Conservation (phyloP, 2,888 invertebrate genomes). For the Phaonia tiefii region DNA sequence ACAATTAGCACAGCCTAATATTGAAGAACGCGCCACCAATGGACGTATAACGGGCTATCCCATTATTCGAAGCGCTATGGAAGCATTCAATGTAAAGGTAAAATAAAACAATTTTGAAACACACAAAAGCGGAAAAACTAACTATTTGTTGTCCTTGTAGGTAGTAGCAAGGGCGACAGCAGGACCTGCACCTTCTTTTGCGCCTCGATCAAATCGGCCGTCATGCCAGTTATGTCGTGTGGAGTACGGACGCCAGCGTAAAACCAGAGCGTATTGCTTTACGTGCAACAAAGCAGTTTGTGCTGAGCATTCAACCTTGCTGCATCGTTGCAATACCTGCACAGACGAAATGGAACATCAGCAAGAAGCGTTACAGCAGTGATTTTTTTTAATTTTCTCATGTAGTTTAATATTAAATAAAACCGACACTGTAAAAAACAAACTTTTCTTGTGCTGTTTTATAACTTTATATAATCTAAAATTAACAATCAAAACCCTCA, state of each 20-base stretch:
- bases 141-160: constrained; percentile 1
- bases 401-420: too few species aligned
- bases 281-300: constrained; percentile 42
- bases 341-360: too few species aligned
- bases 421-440: too few species aligned
- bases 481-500: too few species aligned
- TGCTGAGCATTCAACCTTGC: constrained; percentile 47
- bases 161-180: constrained; percentile 10
- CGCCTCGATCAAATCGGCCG: too few species aligned
- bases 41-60: constrained; percentile 24
- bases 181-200: constrained; percentile 11
- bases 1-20: constrained; percentile 46
- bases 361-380: too few species aligned
- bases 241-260: constrained; percentile 30
- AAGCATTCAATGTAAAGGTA: constrained; percentile 33
- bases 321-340: background rate
- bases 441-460: too few species aligned
- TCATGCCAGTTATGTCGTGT: constrained; percentile 23
- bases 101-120: background rate
- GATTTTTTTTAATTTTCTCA: too few species aligned
- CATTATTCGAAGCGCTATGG: constrained; percentile 23
- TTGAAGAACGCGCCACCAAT: constrained; percentile 43
- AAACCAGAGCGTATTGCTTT: constrained; percentile 38
- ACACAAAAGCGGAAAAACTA: constrained; percentile 4
- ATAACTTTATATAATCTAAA: too few species aligned